Percentiles rank a stretch among this genome's conserved stretches.
phyloP scores from a whole-genome alignment of 2,113 vertebrate species.

The Cavia porcellus region DNA sequence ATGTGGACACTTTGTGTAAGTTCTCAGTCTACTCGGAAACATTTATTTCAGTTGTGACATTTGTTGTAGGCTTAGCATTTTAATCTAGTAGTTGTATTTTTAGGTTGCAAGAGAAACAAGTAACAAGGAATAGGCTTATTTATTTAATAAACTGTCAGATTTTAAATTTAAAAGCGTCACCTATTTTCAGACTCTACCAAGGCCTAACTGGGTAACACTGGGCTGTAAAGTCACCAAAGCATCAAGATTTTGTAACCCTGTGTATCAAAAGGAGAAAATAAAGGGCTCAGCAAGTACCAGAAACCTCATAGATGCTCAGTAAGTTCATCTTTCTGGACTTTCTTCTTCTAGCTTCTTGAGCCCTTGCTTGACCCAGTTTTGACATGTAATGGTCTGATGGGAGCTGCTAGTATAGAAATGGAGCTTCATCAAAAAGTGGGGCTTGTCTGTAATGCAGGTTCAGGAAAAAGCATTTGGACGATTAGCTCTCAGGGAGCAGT shows the following conservation, averaged over 20 bases:
- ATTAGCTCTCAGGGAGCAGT: background rate
- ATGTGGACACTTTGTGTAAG: slow-evolving; percentile 32
- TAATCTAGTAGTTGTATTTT: slow-evolving; percentile 33
- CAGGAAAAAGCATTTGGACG: background rate
- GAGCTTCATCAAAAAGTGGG: background rate
- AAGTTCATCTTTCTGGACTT: background rate
- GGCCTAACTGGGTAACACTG: background rate
- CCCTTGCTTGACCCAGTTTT: background rate
- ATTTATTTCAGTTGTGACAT: background rate
- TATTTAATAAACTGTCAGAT: background rate
- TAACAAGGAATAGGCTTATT: slow-evolving; percentile 39
- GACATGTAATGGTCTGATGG: background rate
- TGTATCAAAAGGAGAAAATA: background rate
- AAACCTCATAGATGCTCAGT: background rate
- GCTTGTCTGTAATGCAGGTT: background rate
- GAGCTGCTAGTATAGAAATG: background rate
- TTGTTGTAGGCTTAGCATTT: background rate
- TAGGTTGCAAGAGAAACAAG: slow-evolving; percentile 40
- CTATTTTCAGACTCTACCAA: background rate
- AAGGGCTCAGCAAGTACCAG: too few species aligned
- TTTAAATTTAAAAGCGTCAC: background rate
- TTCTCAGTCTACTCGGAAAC: background rate
- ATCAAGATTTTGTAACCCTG: background rate
- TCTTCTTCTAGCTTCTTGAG: background rate
- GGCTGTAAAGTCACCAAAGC: background rate